These are phyloP conservation scores for Hapalemur alaotrensis DNA, from an alignment of 2,797 vertebrate species.

Conservation along the genomic window DNA sequence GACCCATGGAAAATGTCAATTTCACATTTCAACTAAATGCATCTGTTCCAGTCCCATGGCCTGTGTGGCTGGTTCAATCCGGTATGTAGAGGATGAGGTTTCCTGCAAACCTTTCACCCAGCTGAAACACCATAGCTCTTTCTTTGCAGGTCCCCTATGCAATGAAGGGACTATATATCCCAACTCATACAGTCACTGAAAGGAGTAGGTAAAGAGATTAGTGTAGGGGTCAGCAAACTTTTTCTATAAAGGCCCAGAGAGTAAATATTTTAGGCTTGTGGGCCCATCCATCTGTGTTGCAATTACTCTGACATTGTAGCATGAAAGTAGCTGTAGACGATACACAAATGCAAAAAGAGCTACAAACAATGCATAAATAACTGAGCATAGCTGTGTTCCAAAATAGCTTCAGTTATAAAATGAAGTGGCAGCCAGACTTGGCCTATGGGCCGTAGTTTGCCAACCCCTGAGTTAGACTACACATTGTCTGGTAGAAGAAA, in stretches of 20 bases:
- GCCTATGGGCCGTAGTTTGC: background rate
- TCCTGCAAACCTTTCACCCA: background rate
- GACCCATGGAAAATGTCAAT: background rate
- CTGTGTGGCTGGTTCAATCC: background rate
- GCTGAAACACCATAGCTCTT: background rate
- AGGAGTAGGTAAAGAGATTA: background rate
- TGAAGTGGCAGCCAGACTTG: background rate
- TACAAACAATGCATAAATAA: background rate
- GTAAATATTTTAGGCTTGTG: background rate
- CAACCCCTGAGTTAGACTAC: background rate
- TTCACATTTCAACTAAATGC: background rate
- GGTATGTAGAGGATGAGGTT: background rate
- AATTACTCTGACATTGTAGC: background rate
- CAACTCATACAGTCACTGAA: background rate
- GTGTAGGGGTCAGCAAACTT: background rate
- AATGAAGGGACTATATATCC: background rate
- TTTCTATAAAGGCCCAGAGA: background rate
- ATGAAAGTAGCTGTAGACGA: background rate
- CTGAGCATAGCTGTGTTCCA: background rate
- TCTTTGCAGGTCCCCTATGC: background rate
- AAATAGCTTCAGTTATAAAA: background rate
- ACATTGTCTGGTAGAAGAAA: background rate
- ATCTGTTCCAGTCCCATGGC: background rate
- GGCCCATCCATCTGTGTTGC: background rate
- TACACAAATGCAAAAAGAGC: background rate